These are phyloP conservation scores for Erannis defoliaria DNA, from an alignment of 2,888 invertebrate genomes.

Conservation along the genomic window DNA sequence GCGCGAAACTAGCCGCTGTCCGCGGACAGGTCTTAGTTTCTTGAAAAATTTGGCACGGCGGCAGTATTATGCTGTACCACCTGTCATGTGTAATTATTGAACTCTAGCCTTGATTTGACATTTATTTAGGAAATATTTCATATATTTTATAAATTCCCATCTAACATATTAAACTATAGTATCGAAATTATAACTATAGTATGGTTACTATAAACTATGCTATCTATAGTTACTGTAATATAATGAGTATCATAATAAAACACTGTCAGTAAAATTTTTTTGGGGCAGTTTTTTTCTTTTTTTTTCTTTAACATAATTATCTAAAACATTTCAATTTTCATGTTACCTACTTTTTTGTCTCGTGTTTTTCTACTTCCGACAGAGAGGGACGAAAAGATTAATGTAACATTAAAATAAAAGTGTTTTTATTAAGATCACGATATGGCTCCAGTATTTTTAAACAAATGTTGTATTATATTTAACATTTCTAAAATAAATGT, in stretches of 20 bases:
- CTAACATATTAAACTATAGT: too few relatives aligned
- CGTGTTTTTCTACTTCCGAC: neutral
- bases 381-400: too few relatives aligned
- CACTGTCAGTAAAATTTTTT: too few relatives aligned
- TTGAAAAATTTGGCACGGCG: conserved; percentile 48
- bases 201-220: too few relatives aligned
- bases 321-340: neutral
- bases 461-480: neutral
- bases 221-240: too few relatives aligned
- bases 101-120: conserved; percentile 40
- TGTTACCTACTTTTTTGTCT: neutral
- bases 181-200: too few relatives aligned
- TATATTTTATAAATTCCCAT: too few relatives aligned
- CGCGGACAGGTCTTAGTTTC: conserved; percentile 48
- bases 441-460: too few relatives aligned
- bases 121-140: conserved; percentile 17
- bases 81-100: conserved; percentile 35
- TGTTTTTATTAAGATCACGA: too few relatives aligned
- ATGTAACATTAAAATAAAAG: too few relatives aligned
- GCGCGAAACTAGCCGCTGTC: conserved; percentile 32
- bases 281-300: too few relatives aligned
- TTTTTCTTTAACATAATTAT: neutral
- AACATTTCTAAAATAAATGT: conserved; percentile 29
- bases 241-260: too few relatives aligned
- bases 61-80: conserved; percentile 47